Percentiles rank a stretch among this genome's conserved stretches.
These are phyloP conservation scores for Paramisgurnus dabryanus DNA, from an alignment of 2,113 vertebrate genomes.

Conservation along the genomic window DNA sequence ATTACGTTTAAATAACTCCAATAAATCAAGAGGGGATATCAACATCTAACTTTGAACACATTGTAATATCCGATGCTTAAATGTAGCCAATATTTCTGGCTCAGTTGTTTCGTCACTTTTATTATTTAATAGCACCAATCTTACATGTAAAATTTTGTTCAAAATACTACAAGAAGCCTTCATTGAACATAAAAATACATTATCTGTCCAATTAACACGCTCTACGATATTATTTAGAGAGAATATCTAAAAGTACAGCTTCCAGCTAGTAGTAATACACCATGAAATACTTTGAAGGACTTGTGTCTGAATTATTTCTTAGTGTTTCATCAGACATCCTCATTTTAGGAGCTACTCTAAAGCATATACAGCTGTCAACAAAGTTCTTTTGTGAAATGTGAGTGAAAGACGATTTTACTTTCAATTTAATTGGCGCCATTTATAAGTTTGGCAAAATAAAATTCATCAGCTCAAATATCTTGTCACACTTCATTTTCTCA, in stretches of 20 bases:
- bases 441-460: conserved; percentile 4
- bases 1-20: no score
- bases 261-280: conserved; percentile 11
- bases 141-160: no score
- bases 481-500: conserved; percentile 7
- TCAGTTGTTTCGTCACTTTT: no score
- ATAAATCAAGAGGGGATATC: no score
- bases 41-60: no score
- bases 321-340: conserved; percentile 56
- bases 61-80: no score
- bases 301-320: conserved; percentile 51
- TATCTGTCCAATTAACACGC: neutral
- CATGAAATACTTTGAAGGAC: conserved; percentile 6
- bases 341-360: conserved; percentile 36
- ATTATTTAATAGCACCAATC: no score
- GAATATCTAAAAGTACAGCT: conserved; percentile 26
- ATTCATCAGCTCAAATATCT: conserved; percentile 1
- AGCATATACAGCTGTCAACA: conserved; percentile 39
- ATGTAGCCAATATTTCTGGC: no score
- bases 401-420: conserved; percentile 8
- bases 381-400: conserved; percentile 27
- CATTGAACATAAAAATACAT: conserved; percentile 2
- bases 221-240: conserved; percentile 12
- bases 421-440: neutral
- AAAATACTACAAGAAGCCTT: neutral